Evolutionary conservation across 1,140 invertebrate species (phyloP).

Genomic region (Leptopilina boulardi): DNA sequence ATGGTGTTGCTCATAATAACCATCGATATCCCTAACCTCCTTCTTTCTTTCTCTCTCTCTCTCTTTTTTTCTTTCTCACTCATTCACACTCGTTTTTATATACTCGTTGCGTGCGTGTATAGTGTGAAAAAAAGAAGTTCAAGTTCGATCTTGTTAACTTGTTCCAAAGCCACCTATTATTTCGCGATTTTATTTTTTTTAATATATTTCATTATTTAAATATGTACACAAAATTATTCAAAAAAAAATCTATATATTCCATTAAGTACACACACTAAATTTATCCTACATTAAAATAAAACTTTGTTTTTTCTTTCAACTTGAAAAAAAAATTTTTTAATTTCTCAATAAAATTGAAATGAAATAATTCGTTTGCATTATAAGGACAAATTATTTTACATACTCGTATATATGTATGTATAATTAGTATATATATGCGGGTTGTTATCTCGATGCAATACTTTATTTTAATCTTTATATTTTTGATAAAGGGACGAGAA

Average conservation of each 20-base stretch:
- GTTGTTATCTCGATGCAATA: conserved; percentile 9
- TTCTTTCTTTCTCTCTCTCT: conserved; percentile 32
- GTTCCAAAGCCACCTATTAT: conserved; percentile 37
- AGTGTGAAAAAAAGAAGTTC: conserved; percentile 41
- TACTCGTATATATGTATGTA: background rate
- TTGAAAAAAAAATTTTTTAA: background rate
- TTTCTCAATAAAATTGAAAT: background rate
- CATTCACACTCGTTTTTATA: background rate
- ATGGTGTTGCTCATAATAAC: conserved; percentile 73
- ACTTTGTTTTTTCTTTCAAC: too few species aligned
- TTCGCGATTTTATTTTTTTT: conserved; percentile 15
- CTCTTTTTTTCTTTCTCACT: conserved; percentile 43
- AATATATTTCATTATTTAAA: too few species aligned
- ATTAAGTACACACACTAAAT: too few species aligned
- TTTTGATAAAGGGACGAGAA: background rate
- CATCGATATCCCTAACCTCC: conserved; percentile 66
- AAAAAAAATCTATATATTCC: too few species aligned
- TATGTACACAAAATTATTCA: too few species aligned
- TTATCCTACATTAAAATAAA: too few species aligned
- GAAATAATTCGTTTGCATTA: conserved; percentile 15
- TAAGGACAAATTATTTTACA: conserved; percentile 4
- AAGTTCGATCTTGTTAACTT: conserved; percentile 57
- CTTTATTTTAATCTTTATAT: conserved; percentile 15
- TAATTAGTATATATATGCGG: conserved; percentile 2
- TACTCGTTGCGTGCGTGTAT: conserved; percentile 33